Conservation (phyloP, 2,797 vertebrate genomes). For the Pipistrellus kuhlii region DNA sequence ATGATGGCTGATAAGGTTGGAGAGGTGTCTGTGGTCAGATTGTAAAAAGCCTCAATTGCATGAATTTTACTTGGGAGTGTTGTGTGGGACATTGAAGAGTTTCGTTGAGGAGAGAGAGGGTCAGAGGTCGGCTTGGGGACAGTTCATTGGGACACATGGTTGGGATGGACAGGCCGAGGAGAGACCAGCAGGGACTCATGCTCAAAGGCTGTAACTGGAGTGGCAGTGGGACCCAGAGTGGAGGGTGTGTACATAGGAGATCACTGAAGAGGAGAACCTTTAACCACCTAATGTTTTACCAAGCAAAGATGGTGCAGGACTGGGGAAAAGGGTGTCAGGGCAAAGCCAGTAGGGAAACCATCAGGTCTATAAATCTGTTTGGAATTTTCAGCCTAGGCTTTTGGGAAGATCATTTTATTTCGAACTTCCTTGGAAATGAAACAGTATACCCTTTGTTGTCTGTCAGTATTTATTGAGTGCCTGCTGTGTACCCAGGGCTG, state of each 20-base stretch:
- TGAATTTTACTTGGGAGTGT: not conserved
- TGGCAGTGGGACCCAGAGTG: not conserved
- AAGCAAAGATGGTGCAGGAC: not conserved
- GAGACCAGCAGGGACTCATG: too few species aligned
- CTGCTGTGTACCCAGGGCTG: not conserved
- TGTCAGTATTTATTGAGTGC: not conserved
- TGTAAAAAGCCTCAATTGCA: not conserved
- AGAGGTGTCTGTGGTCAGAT: not conserved
- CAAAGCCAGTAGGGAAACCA: not conserved
- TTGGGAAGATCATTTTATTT: slow-evolving; percentile 1
- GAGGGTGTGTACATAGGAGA: not conserved
- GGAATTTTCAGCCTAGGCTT: not conserved
- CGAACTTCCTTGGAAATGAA: slow-evolving; percentile 3
- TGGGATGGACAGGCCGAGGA: not conserved
- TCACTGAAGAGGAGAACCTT: not conserved
- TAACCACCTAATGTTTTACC: not conserved
- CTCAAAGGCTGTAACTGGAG: rapidly evolving
- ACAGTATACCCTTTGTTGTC: not conserved
- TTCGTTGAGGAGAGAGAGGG: not conserved
- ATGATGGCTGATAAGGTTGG: not conserved
- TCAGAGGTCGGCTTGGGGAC: rapidly evolving
- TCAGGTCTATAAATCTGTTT: not conserved
- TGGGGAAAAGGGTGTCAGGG: not conserved
- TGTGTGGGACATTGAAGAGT: not conserved
- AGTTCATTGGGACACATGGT: not conserved